phyloP scores from a whole-genome alignment of 1,140 invertebrate species.

The Liolophura sinensis region DNA sequence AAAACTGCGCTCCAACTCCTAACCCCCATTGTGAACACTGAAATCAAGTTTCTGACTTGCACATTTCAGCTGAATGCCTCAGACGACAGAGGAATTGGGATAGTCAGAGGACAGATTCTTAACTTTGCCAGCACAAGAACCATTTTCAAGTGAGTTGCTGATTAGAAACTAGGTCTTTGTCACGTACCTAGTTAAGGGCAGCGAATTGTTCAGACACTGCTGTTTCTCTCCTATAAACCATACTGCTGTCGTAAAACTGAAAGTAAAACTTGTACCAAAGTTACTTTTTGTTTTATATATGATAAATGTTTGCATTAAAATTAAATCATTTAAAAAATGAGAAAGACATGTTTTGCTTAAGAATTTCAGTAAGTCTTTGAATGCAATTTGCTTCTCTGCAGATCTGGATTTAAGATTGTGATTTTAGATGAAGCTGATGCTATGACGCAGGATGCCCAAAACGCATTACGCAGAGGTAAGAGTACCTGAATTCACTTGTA shows the following conservation, averaged over 20 bases:
- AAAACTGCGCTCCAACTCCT: too few species aligned
- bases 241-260: too few species aligned
- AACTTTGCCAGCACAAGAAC: slow-evolving; percentile 98
- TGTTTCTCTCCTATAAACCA: too few species aligned
- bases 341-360: too few species aligned
- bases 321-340: too few species aligned
- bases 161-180: neutral
- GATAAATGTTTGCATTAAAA: neutral
- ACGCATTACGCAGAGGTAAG: slow-evolving; percentile 92
- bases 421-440: slow-evolving; percentile 99
- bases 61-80: slow-evolving; percentile 95
- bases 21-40: too few species aligned
- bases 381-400: slow-evolving; percentile 33
- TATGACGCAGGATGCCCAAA: slow-evolving; percentile 99
- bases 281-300: neutral
- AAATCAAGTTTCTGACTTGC: slow-evolving; percentile 10
- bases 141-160: slow-evolving; percentile 75
- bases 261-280: too few species aligned
- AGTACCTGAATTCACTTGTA: too few species aligned
- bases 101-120: slow-evolving; percentile 94
- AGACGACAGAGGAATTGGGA: slow-evolving; percentile 97
- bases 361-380: too few species aligned
- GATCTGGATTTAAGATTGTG: slow-evolving; percentile 89
- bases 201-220: too few species aligned
- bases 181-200: too few species aligned